A percentile compares a stretch with the other conserved stretches of the same genome.
These are phyloP conservation scores for Meteorus cinctellus DNA, from an alignment of 2,888 invertebrate species.

Conservation along the genomic window DNA sequence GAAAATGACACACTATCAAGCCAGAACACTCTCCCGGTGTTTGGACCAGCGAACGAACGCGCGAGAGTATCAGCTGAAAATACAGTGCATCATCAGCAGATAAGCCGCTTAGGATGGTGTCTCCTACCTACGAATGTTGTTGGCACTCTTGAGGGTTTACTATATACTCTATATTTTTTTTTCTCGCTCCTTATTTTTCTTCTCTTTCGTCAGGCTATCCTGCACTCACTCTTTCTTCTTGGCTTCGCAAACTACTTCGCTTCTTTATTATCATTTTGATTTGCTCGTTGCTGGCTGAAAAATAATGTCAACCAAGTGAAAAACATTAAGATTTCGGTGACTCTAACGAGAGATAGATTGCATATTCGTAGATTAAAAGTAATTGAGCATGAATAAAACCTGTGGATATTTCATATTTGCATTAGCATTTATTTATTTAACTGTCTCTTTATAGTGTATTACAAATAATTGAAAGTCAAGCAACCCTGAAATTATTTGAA, in stretches of 20 bases:
- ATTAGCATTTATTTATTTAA: neutral
- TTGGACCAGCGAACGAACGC: conserved; percentile 31
- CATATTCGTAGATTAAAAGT: conserved; percentile 12
- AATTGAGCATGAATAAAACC: neutral
- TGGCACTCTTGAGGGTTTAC: conserved; percentile 43
- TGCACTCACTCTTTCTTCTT: conserved; percentile 18
- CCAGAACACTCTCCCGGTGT: conserved; percentile 62
- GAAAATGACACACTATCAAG: conserved; percentile 68
- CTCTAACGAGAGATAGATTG: conserved; percentile 41
- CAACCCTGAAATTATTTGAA: conserved; percentile 10
- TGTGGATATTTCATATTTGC: conserved; percentile 18
- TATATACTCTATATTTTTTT: conserved; percentile 36
- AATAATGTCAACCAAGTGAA: conserved; percentile 44
- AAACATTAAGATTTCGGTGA: conserved; percentile 37
- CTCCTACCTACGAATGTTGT: conserved; percentile 58
- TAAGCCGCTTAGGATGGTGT: conserved; percentile 68
- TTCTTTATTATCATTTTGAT: conserved; percentile 15
- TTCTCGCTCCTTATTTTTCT: conserved; percentile 37
- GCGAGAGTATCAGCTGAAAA: conserved; percentile 61
- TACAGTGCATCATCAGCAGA: conserved; percentile 70
- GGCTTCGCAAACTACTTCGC: neutral
- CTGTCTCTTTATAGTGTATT: neutral
- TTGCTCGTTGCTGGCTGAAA: conserved; percentile 31
- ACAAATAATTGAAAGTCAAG: too few species aligned
- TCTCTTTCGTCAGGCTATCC: conserved; percentile 5